Conservation (phyloP, 2,797 vertebrate genomes). For the Hapalemur alaotrensis region DNA sequence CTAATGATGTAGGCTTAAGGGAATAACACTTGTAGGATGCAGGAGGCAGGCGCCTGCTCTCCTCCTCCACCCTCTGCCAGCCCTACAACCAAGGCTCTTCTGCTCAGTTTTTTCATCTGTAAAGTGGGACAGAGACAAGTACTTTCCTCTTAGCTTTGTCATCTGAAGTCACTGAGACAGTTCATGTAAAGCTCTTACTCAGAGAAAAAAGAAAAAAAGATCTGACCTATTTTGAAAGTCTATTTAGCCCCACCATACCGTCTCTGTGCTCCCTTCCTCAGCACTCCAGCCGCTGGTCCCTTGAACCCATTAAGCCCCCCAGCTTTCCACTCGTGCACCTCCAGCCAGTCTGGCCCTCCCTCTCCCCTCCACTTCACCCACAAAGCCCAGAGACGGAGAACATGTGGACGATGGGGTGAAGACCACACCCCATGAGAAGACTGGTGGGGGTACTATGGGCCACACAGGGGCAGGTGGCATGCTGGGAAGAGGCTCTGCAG, state of each 20-base stretch:
- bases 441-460: accelerated
- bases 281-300: neutral
- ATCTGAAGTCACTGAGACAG: neutral
- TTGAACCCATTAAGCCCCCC: neutral
- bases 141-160: neutral
- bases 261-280: neutral
- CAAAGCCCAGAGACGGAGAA: neutral
- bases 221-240: neutral
- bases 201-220: neutral
- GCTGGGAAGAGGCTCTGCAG: neutral
- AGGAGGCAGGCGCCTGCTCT: too few species aligned
- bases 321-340: neutral
- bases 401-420: neutral
- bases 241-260: neutral
- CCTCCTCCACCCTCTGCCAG: neutral
- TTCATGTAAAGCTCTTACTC: neutral
- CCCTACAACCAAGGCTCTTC: neutral
- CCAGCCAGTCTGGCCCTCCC: neutral
- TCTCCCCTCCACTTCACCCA: neutral
- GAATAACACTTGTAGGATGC: too few species aligned
- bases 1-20: neutral
- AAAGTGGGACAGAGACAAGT: neutral
- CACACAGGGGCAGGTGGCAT: neutral
- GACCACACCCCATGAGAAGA: too few species aligned
- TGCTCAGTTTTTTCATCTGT: neutral